A percentile compares a stretch with the other conserved stretches of the same genome.
Evolutionary conservation across 2,797 vertebrate species (phyloP).

Genomic region (Aplochiton taeniatus): DNA sequence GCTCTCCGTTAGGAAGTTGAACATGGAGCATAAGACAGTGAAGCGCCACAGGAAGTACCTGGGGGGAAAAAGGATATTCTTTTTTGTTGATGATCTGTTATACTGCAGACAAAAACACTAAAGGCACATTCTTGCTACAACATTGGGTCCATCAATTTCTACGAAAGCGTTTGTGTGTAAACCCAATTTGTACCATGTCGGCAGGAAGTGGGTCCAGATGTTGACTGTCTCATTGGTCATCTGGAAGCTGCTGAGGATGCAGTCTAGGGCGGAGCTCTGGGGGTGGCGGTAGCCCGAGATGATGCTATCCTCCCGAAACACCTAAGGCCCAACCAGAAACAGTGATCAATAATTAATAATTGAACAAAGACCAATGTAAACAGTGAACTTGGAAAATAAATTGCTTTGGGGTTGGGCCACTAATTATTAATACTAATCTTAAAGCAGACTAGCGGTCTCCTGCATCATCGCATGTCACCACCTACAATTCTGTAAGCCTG

Average conservation of each 20-base stretch:
- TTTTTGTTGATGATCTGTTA: neutral
- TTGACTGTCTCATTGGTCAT: slow-evolving; percentile 89
- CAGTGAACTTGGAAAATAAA: too few relatives aligned
- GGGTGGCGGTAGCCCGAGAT: slow-evolving; percentile 88
- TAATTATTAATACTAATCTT: too few relatives aligned
- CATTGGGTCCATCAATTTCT: neutral
- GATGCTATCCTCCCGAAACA: slow-evolving; percentile 88
- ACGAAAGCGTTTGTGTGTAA: too few relatives aligned
- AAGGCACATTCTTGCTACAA: neutral
- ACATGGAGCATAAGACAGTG: slow-evolving; percentile 65
- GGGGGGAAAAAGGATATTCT: neutral
- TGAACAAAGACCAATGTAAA: too few relatives aligned
- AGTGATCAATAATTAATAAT: too few relatives aligned
- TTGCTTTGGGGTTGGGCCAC: too few relatives aligned
- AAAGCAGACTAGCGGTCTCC: too few relatives aligned
- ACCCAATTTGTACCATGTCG: slow-evolving; percentile 74
- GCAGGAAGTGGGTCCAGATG: slow-evolving; percentile 93
- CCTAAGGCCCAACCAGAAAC: slow-evolving; percentile 62
- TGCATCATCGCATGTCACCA: too few relatives aligned
- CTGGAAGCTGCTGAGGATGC: slow-evolving; percentile 89
- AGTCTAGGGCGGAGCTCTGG: slow-evolving; percentile 85
- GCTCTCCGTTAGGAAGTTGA: slow-evolving; percentile 77
- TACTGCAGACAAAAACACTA: neutral
- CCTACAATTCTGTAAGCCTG: too few relatives aligned
- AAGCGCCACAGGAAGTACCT: slow-evolving; percentile 86